A percentile compares a stretch with the other conserved stretches of the same genome.
Evolutionary conservation across 2,888 invertebrate species (phyloP).

Genomic region (Mantis religiosa): DNA sequence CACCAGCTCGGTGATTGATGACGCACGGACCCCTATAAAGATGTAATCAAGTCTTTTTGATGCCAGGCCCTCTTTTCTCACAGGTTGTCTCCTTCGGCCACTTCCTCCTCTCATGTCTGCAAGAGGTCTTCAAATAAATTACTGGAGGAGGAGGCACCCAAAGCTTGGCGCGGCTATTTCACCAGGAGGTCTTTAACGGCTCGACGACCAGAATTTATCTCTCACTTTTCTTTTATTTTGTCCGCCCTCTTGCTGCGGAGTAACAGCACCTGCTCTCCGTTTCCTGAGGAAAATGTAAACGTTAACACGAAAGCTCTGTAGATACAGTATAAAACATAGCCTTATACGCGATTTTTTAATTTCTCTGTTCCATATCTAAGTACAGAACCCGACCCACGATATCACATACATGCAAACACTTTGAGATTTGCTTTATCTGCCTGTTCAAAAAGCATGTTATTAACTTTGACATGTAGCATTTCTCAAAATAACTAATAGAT

Average conservation of each 20-base stretch:
- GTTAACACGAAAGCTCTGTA: no score
- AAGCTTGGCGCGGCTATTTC: neutral
- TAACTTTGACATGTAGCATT: no score
- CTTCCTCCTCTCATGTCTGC: neutral
- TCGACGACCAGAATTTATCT: neutral
- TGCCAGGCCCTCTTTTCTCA: neutral
- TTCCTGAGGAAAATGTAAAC: no score
- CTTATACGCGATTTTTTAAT: no score
- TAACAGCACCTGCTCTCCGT: neutral
- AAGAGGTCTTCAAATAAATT: neutral
- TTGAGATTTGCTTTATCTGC: no score
- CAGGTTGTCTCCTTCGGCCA: neutral
- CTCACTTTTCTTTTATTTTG: neutral
- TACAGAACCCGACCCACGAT: no score
- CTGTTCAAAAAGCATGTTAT: no score
- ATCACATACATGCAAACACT: no score
- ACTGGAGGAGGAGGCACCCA: neutral
- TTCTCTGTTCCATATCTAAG: no score
- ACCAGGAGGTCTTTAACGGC: neutral
- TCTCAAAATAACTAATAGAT: no score
- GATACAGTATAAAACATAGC: no score
- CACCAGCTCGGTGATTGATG: conserved; percentile 1
- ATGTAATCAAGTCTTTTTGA: conserved; percentile 20
- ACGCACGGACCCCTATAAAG: conserved; percentile 5
- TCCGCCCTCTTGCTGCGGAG: neutral